A percentile compares a stretch with the other conserved stretches of the same genome.
These are phyloP conservation scores for Cataglyphis altisquamis DNA, from an alignment of 2,888 invertebrate genomes.

Conservation along the genomic window DNA sequence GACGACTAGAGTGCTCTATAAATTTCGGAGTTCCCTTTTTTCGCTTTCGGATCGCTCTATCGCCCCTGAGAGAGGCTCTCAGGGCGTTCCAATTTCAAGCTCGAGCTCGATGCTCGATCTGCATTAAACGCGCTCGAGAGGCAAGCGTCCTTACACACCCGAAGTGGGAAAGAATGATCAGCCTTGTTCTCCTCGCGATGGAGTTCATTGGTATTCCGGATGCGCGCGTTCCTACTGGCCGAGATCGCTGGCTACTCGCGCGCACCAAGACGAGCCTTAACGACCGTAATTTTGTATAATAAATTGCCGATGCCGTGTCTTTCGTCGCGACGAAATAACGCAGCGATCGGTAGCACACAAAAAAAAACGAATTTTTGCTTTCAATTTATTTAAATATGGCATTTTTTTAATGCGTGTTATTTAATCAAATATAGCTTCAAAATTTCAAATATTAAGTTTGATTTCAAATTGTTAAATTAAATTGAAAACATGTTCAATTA, in stretches of 20 bases:
- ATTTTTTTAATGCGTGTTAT: background rate
- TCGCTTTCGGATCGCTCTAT: conserved; percentile 16
- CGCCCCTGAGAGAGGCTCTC: conserved; percentile 36
- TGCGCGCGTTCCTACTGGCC: conserved; percentile 65
- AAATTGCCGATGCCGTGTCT: conserved; percentile 61
- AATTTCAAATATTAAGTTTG: background rate
- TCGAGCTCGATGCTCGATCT: conserved; percentile 63
- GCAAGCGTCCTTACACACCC: conserved; percentile 49
- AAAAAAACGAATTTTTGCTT: background rate
- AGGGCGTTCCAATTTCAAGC: conserved; percentile 60
- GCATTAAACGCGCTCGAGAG: conserved; percentile 56
- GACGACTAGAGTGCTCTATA: conserved; percentile 20
- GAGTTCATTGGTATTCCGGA: conserved; percentile 71
- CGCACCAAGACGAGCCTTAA: conserved; percentile 53
- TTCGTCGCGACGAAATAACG: conserved; percentile 21
- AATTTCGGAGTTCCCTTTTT: conserved; percentile 27
- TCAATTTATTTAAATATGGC: background rate
- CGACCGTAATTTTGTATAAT: conserved; percentile 67
- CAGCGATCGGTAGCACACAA: conserved; percentile 1
- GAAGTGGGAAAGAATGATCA: conserved; percentile 71
- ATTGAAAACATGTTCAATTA: background rate
- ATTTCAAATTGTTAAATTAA: no score
- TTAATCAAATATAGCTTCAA: background rate
- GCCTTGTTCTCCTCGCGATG: conserved; percentile 65
- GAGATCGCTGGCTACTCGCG: conserved; percentile 49